Evolutionary conservation across 2,888 invertebrate genomes (phyloP), one percentile per base, ranked within the genome.

Genomic region (Caradrina clavipalpis): DNA sequence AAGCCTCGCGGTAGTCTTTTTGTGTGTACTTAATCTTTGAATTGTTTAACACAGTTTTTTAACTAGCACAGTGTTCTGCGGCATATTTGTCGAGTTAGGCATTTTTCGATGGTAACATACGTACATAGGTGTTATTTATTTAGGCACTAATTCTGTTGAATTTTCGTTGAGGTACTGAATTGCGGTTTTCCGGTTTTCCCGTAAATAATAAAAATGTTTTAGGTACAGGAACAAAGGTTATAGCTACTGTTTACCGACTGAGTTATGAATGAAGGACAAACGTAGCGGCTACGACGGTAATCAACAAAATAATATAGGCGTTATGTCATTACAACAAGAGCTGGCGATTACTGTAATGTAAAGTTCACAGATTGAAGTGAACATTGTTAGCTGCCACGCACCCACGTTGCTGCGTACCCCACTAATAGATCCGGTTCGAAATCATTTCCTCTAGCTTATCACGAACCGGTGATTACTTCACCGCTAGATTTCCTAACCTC

Each of bases 301-400:
- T 59, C 19, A 57, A 60, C 39, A 35, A 65, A 61, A 80, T 53
- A 35, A 56, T 54, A 57, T 50, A 45, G 51, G 45, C 59, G 39
- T 76, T 76, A 80, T 73, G 59, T 77, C 64, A 71, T 70, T 58
- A 69, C 26, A 64, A 54, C 55, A 26, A 50, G 22, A 72, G 67
- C 68, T 76, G 50, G 66, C 66, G 67, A 73, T 73, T 68, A 79
- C 84, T 89, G 88, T 84, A 89, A 89, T 88, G 87, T 86, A 87
- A 88, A 88, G 88, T 89, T 88, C 85, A 86, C 80, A 82, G 78
- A 77, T 76, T 67, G 50, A 68, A 76, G 60, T 58, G 49, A 31
- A 65, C 53, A 69, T 64, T 65, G 59, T 57, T 39, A 47, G 45
- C 53, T 59, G 62, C 59, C 57, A 59, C 68, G 47, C 77, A n/a